A percentile compares a stretch with the other conserved stretches of the same genome.
phyloP scores from a whole-genome alignment of 1,140 invertebrate genomes.

The Heterodera schachtii region DNA sequence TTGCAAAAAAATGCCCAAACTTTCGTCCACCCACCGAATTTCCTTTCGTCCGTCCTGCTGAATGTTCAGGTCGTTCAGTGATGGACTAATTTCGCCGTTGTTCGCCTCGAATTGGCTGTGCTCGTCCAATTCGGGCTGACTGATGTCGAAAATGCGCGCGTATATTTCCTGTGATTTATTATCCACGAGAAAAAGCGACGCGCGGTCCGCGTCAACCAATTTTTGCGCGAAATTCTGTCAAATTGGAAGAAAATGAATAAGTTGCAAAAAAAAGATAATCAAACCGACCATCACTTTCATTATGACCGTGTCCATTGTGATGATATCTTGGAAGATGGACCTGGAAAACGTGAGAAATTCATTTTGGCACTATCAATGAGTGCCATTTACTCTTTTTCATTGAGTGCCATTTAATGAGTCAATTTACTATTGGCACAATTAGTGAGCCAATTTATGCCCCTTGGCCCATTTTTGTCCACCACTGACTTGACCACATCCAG shows the following conservation, averaged over 20 bases:
- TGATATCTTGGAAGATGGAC: slow-evolving; percentile 78
- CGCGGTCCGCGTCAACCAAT: slow-evolving; percentile 78
- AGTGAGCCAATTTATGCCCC: too few relatives aligned
- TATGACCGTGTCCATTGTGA: slow-evolving; percentile 79
- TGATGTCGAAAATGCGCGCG: slow-evolving; percentile 80
- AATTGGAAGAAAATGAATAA: not conserved
- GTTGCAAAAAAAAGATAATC: not conserved
- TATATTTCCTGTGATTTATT: slow-evolving; percentile 73
- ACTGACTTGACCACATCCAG: slow-evolving; percentile 76
- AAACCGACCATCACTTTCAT: slow-evolving; percentile 75
- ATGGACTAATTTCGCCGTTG: slow-evolving; percentile 27
- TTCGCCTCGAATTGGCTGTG: slow-evolving; percentile 34
- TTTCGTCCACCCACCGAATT: slow-evolving; percentile 22
- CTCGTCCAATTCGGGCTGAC: slow-evolving; percentile 62
- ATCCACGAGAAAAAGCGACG: slow-evolving; percentile 54
- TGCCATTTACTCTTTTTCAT: too few relatives aligned
- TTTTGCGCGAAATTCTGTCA: slow-evolving; percentile 75
- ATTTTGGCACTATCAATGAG: not conserved
- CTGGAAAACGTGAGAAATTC: slow-evolving; percentile 63
- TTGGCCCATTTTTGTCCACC: not conserved
- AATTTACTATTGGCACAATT: too few relatives aligned
- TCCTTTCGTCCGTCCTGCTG: slow-evolving; percentile 57
- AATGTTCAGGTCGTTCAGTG: slow-evolving; percentile 24
- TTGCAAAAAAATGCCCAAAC: not conserved
- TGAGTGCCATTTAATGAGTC: too few relatives aligned